Conservation (phyloP, 2,888 invertebrate genomes). For the Clunio marinus region DNA sequence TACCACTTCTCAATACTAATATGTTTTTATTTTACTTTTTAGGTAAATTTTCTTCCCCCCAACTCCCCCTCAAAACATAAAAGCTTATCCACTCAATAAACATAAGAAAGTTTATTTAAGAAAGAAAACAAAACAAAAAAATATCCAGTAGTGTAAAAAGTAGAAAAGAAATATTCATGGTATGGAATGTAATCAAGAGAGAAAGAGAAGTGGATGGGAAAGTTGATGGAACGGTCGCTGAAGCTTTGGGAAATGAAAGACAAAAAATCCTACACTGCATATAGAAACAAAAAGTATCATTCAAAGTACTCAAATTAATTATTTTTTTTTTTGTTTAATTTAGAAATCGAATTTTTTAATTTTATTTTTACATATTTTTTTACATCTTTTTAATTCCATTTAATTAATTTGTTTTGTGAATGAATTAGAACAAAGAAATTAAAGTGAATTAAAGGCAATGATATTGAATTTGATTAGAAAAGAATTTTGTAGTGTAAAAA, state of each 20-base stretch:
- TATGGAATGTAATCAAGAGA: conserved; percentile 22
- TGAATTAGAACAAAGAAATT: neutral
- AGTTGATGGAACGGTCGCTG: neutral
- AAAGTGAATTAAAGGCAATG: too few relatives aligned
- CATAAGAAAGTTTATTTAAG: neutral
- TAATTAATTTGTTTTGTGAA: conserved; percentile 1
- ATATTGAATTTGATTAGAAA: neutral
- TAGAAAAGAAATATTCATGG: conserved; percentile 33
- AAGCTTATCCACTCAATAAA: neutral
- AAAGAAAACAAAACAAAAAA: too few relatives aligned
- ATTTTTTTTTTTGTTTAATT: too few relatives aligned
- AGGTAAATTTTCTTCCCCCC: conserved; percentile 25
- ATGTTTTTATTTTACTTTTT: conserved; percentile 35
- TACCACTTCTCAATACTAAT: conserved; percentile 34
- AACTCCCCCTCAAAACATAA: conserved; percentile 5
- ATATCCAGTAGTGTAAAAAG: conserved; percentile 29
- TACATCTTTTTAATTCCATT: too few relatives aligned
- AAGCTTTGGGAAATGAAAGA: too few relatives aligned
- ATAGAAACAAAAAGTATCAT: neutral
- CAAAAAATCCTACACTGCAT: neutral
- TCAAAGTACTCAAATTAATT: too few relatives aligned
- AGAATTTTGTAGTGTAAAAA: neutral
- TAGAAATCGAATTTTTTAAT: too few relatives aligned
- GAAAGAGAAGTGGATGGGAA: neutral
- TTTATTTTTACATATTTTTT: too few relatives aligned